Conservation (phyloP, 2,797 vertebrate genomes). For the Peromyscus eremicus region DNA sequence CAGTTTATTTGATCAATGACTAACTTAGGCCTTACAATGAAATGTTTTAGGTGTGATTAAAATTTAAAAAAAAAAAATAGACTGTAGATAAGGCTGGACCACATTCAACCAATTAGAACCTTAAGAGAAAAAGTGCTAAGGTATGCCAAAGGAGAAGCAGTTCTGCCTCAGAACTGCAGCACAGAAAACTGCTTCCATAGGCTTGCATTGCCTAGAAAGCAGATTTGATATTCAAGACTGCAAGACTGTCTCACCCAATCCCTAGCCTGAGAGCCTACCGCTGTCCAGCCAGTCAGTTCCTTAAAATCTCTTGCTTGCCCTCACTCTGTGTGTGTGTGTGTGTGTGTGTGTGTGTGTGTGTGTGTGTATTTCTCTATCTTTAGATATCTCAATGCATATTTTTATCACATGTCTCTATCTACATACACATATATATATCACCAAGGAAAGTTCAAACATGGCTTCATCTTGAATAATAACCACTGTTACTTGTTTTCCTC, state of each 20-base stretch:
- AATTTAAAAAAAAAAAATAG: not conserved
- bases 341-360: not conserved
- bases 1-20: not conserved
- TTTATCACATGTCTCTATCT: not conserved
- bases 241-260: not conserved
- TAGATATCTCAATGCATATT: not conserved
- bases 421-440: not conserved
- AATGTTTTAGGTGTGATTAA: conserved; percentile 32
- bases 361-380: not conserved
- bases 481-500: not conserved
- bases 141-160: not conserved
- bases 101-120: not conserved
- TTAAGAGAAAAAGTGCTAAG: not conserved
- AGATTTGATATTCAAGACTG: not conserved
- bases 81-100: not conserved
- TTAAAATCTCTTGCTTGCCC: not conserved
- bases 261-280: not conserved
- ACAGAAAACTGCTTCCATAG: not conserved
- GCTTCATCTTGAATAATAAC: conserved; percentile 1
- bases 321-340: not conserved
- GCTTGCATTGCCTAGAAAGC: not conserved
- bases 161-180: not conserved
- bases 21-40: not conserved
- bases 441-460: conserved; percentile 13
- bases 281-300: not conserved